Percentiles rank a stretch among this genome's conserved stretches.
phyloP scores from a whole-genome alignment of 35 echinoderm and acorn worm genomes.

The Holothuria glaberrima region DNA sequence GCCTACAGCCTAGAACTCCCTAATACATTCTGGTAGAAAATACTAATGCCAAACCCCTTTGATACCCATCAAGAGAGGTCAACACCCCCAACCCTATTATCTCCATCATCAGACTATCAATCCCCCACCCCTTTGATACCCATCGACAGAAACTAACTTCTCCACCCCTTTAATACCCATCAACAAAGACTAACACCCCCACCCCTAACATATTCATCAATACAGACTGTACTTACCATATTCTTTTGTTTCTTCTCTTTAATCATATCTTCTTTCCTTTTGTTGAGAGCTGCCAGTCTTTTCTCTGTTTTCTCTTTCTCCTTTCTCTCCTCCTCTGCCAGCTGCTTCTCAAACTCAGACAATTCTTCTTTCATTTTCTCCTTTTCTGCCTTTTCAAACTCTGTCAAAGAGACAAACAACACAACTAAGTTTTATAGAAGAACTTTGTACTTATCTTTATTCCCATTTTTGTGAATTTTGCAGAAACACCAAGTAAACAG shows the following conservation, averaged over 20 bases:
- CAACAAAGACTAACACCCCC: too few relatives aligned
- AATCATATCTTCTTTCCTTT: conserved; percentile 89
- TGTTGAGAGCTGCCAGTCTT: conserved; percentile 79
- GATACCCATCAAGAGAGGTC: too few relatives aligned
- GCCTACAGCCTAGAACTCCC: too few relatives aligned
- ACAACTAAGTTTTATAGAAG: not conserved
- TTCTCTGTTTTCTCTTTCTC: conserved; percentile 87
- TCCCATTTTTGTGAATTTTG: too few relatives aligned
- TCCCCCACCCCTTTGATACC: too few relatives aligned
- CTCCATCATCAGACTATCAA: not conserved
- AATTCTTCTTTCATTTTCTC: conserved; percentile 71
- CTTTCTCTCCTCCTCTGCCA: conserved; percentile 82
- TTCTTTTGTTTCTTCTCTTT: conserved; percentile 95
- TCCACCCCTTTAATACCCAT: too few relatives aligned
- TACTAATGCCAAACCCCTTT: too few relatives aligned
- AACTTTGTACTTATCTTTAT: too few relatives aligned
- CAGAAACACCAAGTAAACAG: too few relatives aligned
- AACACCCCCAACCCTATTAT: too few relatives aligned
- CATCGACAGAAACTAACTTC: too few relatives aligned
- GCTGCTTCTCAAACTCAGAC: conserved; percentile 69
- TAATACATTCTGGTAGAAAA: too few relatives aligned
- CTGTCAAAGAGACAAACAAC: conserved; percentile 21
- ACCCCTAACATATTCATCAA: not conserved
- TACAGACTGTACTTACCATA: conserved; percentile 53
- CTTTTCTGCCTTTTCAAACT: conserved; percentile 82